Percentiles rank a stretch among this genome's conserved stretches.
phyloP scores from a whole-genome alignment of 2,888 invertebrate genomes.

The Zhuqinia jingwanae region DNA sequence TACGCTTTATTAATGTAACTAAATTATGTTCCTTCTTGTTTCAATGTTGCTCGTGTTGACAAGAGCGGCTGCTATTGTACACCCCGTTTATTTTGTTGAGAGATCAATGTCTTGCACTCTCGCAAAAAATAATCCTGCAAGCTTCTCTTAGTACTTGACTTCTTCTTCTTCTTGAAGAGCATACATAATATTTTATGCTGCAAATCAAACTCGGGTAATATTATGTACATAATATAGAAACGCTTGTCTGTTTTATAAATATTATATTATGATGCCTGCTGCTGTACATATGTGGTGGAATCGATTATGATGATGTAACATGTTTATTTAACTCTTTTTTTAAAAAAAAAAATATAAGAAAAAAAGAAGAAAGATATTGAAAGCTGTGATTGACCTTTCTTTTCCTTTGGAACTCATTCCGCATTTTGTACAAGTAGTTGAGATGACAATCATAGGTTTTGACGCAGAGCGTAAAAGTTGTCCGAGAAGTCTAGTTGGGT shows the following conservation, averaged over 20 bases:
- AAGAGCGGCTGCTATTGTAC: slow-evolving; percentile 25
- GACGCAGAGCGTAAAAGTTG: slow-evolving; percentile 38
- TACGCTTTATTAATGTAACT: slow-evolving; percentile 24
- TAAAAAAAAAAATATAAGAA: too few species aligned
- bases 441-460: slow-evolving; percentile 49
- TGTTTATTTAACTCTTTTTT: slow-evolving; percentile 35
- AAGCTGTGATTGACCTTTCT: slow-evolving; percentile 43
- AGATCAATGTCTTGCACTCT: slow-evolving; percentile 53
- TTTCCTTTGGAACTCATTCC: slow-evolving; percentile 47
- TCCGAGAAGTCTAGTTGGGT: slow-evolving; percentile 42
- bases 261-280: not conserved
- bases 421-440: slow-evolving; percentile 38
- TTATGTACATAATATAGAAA: slow-evolving; percentile 39
- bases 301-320: slow-evolving; percentile 20
- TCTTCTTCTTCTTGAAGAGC: not conserved
- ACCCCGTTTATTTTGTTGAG: slow-evolving; percentile 11
- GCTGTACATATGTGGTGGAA: not conserved
- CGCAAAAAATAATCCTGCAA: slow-evolving; percentile 20
- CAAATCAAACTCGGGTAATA: slow-evolving; percentile 44
- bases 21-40: slow-evolving; percentile 32
- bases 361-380: slow-evolving; percentile 35
- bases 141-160: not conserved
- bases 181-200: slow-evolving; percentile 18
- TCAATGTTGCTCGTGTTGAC: slow-evolving; percentile 39
- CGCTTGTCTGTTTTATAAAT: not conserved